Evolutionary conservation across 2,113 vertebrate genomes (phyloP).

Genomic region (Pygoscelis adeliae): DNA sequence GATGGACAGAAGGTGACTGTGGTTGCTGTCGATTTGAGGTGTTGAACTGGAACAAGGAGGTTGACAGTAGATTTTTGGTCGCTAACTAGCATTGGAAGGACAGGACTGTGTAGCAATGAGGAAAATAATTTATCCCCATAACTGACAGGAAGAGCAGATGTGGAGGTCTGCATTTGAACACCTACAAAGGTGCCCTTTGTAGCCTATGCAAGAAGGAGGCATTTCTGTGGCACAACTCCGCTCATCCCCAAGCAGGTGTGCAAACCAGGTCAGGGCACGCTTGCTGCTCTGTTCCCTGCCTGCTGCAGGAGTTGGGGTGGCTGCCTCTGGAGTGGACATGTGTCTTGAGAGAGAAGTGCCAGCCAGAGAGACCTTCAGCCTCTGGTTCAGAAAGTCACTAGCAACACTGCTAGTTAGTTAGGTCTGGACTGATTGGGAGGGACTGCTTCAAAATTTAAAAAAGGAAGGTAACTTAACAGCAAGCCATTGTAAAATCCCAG

Average conservation of each 20-base stretch:
- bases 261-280: not conserved
- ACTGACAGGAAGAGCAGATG: not conserved
- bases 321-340: not conserved
- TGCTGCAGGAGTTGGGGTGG: not conserved
- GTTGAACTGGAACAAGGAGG: not conserved
- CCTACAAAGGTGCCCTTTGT: not conserved
- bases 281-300: not conserved
- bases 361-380: not conserved
- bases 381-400: fast-evolving
- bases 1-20: fast-evolving
- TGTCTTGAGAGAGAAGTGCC: not conserved
- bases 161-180: not conserved
- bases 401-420: not conserved
- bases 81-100: not conserved
- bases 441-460: not conserved
- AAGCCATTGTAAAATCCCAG: not conserved
- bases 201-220: not conserved
- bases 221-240: not conserved
- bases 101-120: not conserved
- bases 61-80: not conserved
- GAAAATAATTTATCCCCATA: not conserved
- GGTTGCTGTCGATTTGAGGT: not conserved
- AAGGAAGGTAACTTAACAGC: not conserved
- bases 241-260: not conserved
- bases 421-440: not conserved